Evolutionary conservation across 2,888 invertebrate species (phyloP).

Genomic region (Leucophenga montana): DNA sequence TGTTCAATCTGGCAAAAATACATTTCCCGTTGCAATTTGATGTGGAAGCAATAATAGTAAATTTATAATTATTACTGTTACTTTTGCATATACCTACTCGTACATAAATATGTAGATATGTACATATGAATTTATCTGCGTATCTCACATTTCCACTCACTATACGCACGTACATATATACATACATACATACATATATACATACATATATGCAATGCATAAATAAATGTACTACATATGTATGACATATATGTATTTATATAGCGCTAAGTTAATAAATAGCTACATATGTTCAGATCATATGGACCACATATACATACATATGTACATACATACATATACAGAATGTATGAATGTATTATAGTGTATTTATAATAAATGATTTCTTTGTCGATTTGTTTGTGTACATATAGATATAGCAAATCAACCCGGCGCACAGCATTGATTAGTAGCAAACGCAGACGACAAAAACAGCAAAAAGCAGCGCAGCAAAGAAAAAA

Average conservation of each 20-base stretch:
- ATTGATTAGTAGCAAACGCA: slow-evolving; percentile 63
- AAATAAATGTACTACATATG: too few relatives aligned
- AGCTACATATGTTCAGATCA: too few relatives aligned
- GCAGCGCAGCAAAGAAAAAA: slow-evolving; percentile 40
- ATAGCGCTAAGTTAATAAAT: too few relatives aligned
- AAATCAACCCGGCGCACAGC: slow-evolving; percentile 64
- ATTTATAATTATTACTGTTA: not conserved
- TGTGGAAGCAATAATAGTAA: not conserved
- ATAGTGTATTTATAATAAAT: slow-evolving; percentile 6
- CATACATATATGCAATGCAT: too few relatives aligned
- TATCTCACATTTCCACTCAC: not conserved
- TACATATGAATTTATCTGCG: not conserved
- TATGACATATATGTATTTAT: too few relatives aligned
- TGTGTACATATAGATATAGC: slow-evolving; percentile 68
- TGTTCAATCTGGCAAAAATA: not conserved
- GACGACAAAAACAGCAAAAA: slow-evolving; percentile 38
- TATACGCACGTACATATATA: not conserved
- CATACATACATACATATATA: slow-evolving; percentile 7
- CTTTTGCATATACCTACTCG: not conserved
- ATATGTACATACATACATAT: slow-evolving; percentile 7
- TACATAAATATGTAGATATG: slow-evolving; percentile 8
- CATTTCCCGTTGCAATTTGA: too few relatives aligned
- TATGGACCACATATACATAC: not conserved
- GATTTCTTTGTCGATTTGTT: slow-evolving; percentile 64
- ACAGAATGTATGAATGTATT: slow-evolving; percentile 12